Evolutionary conservation across 1,140 invertebrate genomes (phyloP), one percentile per base, ranked within the genome.

Genomic region (Pseudomyrmex concolor): DNA sequence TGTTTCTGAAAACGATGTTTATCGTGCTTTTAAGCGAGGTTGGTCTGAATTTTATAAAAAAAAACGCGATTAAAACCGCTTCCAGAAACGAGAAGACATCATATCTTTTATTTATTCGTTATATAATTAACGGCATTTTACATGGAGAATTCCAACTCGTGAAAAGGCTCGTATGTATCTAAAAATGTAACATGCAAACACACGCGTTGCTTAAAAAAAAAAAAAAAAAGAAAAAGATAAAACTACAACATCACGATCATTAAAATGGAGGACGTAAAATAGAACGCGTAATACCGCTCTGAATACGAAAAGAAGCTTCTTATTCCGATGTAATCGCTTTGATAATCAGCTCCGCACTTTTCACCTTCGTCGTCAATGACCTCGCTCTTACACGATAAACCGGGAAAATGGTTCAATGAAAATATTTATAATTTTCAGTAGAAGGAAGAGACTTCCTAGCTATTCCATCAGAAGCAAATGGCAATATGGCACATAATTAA

Each of bases 401-500:
- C 48, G 50, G 50, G 17, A 64, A 64, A 76, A 82, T 54, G 25
- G 50, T 82, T 59, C 25, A 72, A 74, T 82, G 17, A 82, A 72
- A 74, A 82, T 73, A 74, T 74, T 82, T 62, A 82, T 73, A 48
- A 72, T 82, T 82, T 82, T 60, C 22, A 48, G 17, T 2, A 8
- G 59, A 63, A 54, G 34, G 34, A 7, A 34, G 5, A 7, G 57
- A 19, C 51, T 80, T 55, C 55, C 70, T 82, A 74, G 67, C 50
- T 82, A 63, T 82, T 82, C 78, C 78, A 82, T 82, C 78, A 82
- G 34, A 74, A 82, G 59, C 60, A n/a, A n/a, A n/a, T n/a, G n/a
- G 78, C 57, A 74, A 82, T 82, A 82, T 74, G 50, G 59, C 71
- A 72, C 70, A 63, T 82, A 82, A 82, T 82, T 82, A 82, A 82